These are phyloP conservation scores for Aplocera efformata DNA, from an alignment of 2,888 invertebrate genomes.

Conservation along the genomic window DNA sequence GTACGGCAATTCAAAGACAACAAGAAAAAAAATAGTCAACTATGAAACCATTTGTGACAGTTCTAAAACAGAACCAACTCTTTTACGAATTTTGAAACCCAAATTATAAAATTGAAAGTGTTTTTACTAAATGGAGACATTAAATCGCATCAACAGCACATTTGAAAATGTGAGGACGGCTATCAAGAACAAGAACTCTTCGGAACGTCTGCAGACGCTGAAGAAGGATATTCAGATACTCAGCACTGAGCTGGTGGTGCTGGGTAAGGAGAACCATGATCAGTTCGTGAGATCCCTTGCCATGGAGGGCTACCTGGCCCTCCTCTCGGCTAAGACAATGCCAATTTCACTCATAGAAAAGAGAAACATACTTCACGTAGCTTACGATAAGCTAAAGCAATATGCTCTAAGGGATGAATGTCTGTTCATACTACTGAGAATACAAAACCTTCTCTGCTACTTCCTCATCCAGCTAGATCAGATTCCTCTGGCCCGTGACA, in stretches of 20 bases:
- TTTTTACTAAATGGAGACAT: constrained; percentile 45
- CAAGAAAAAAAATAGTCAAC: too few relatives aligned
- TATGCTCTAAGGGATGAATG: constrained; percentile 57
- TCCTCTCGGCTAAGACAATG: constrained; percentile 62
- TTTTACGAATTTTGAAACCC: constrained; percentile 5
- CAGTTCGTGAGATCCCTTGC: constrained; percentile 57
- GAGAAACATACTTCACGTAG: constrained; percentile 50
- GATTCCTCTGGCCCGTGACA: constrained; percentile 61
- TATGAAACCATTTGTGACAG: too few relatives aligned
- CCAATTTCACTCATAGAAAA: constrained; percentile 59
- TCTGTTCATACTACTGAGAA: constrained; percentile 75
- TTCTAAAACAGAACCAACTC: constrained; percentile 13
- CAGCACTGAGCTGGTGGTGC: constrained; percentile 50
- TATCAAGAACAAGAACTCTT: constrained; percentile 55
- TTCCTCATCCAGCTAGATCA: constrained; percentile 77
- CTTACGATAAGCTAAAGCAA: constrained; percentile 59
- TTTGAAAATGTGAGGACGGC: constrained; percentile 56
- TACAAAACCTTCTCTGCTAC: constrained; percentile 81
- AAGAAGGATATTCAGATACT: constrained; percentile 59
- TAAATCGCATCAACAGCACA: constrained; percentile 51
- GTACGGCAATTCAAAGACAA: too few relatives aligned
- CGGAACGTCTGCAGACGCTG: constrained; percentile 48
- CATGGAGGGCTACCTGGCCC: constrained; percentile 66
- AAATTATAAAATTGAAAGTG: constrained; percentile 27
- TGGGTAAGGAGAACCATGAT: constrained; percentile 63